Conservation (phyloP, 2,113 vertebrate species). For the Motacilla tschutschensis region DNA sequence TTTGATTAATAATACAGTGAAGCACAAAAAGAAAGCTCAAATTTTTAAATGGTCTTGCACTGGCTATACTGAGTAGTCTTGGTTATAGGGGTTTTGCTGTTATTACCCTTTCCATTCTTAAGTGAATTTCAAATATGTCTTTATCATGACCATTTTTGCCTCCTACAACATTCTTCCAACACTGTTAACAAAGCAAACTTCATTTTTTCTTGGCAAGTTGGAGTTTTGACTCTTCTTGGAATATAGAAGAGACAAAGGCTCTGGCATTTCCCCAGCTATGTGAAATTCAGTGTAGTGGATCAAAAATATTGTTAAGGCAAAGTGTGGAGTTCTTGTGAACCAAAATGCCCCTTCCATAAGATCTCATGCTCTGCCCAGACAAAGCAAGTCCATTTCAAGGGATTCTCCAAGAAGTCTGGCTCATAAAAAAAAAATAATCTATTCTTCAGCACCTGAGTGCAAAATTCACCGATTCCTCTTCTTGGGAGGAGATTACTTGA, state of each 20-base stretch:
- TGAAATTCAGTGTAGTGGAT: background rate
- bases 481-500: background rate
- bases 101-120: background rate
- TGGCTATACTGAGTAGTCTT: background rate
- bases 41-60: background rate
- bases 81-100: background rate
- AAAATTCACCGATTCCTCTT: background rate
- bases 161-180: constrained; percentile 30
- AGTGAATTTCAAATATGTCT: constrained; percentile 55
- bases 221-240: background rate
- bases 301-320: background rate
- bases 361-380: background rate
- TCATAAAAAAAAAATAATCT: background rate
- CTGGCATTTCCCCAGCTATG: background rate
- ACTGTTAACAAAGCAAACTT: constrained; percentile 22
- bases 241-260: background rate
- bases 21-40: background rate
- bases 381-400: background rate
- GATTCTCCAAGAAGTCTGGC: background rate
- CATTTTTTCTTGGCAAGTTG: constrained; percentile 4
- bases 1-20: background rate
- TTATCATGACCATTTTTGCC: constrained; percentile 8
- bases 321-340: background rate
- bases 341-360: background rate
- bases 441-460: background rate